Percentiles rank a stretch among this genome's conserved stretches.
Evolutionary conservation across 2,797 vertebrate genomes (phyloP).

Genomic region (Petrocephalus sullivani): DNA sequence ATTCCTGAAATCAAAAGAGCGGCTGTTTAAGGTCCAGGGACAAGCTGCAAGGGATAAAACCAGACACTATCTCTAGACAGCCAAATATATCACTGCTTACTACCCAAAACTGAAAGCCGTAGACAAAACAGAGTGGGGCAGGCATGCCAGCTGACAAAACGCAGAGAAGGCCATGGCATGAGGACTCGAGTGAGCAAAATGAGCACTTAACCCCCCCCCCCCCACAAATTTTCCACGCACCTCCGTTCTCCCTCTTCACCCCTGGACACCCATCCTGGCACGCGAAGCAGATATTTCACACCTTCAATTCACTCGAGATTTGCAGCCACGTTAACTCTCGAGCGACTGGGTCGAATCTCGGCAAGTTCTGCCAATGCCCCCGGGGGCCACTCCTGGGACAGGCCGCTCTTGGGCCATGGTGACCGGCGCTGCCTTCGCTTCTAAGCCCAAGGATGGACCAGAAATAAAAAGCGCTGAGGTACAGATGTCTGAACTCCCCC

Average conservation of each 20-base stretch:
- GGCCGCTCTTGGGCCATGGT: background rate
- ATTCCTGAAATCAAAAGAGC: background rate
- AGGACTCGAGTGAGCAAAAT: background rate
- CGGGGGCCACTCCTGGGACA: constrained; percentile 26
- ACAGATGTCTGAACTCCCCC: background rate
- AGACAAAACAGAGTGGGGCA: constrained; percentile 40
- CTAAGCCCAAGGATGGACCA: background rate
- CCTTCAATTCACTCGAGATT: constrained; percentile 50
- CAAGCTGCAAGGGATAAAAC: background rate
- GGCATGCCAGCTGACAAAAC: constrained; percentile 8
- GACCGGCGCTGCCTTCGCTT: background rate
- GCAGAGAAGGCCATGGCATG: constrained; percentile 1
- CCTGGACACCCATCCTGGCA: constrained; percentile 10
- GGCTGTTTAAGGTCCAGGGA: background rate
- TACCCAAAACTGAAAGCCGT: background rate
- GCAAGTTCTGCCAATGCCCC: constrained; percentile 48
- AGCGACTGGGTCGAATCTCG: constrained; percentile 48
- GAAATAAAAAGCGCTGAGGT: background rate
- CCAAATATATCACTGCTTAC: constrained; percentile 15
- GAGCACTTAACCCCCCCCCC: background rate
- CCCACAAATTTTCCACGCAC: background rate
- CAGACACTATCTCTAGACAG: constrained; percentile 20
- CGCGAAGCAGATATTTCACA: constrained; percentile 35
- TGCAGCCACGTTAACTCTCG: constrained; percentile 57
- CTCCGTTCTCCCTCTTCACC: constrained; percentile 26